phyloP scores from a whole-genome alignment of 2,888 invertebrate species.

The Halictus quadricinctus region DNA sequence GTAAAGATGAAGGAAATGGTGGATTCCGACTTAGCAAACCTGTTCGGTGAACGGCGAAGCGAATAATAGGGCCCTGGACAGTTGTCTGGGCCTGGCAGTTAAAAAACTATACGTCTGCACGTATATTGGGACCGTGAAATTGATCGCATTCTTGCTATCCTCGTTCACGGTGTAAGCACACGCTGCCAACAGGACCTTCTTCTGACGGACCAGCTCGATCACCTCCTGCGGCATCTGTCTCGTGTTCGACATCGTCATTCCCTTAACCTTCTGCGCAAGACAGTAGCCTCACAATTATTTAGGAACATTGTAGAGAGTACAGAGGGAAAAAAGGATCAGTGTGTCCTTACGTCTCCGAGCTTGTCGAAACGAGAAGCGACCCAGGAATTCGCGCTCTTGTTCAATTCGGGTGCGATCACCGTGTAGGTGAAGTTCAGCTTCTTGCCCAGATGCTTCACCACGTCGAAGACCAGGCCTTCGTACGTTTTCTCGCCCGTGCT shows the following conservation, averaged over 20 bases:
- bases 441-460: slow-evolving; percentile 89
- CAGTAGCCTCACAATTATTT: not conserved
- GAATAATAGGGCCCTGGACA: slow-evolving; percentile 92
- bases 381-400: not conserved
- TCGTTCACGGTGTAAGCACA: slow-evolving; percentile 85
- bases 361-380: slow-evolving; percentile 28
- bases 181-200: slow-evolving; percentile 85
- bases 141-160: slow-evolving; percentile 84
- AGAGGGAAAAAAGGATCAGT: rapidly evolving
- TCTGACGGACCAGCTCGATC: slow-evolving; percentile 83
- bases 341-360: slow-evolving; percentile 32
- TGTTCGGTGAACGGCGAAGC: slow-evolving; percentile 89
- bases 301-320: not conserved
- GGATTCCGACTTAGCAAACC: slow-evolving; percentile 76
- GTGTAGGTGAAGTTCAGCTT: slow-evolving; percentile 92
- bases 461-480: slow-evolving; percentile 90
- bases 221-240: slow-evolving; percentile 80
- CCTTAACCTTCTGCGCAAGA: slow-evolving; percentile 29
- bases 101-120: slow-evolving; percentile 91
- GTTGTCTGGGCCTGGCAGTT: slow-evolving; percentile 89
- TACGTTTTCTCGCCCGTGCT: slow-evolving; percentile 85
- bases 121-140: slow-evolving; percentile 91
- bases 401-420: slow-evolving; percentile 69
- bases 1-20: not conserved
- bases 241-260: slow-evolving; percentile 68